Evolutionary conservation across 2,888 invertebrate species (phyloP), one percentile per base, ranked within the genome.

Genomic region (Encarsia formosa): DNA sequence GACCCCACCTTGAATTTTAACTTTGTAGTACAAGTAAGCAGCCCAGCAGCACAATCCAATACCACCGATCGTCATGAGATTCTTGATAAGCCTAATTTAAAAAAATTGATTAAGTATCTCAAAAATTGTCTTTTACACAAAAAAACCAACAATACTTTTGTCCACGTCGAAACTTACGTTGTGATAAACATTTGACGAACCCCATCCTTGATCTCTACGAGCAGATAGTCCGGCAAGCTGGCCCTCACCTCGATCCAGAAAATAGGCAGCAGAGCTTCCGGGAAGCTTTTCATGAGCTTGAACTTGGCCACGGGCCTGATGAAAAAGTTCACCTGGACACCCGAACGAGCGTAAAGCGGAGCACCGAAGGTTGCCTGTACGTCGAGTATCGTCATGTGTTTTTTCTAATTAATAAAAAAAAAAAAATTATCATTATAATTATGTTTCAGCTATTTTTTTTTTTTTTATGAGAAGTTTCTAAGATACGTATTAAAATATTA

Each of bases 351-450:
- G 5, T 77, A 78, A 63, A 90, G 73, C 0, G 89, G 88, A 0
- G 87, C 83, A 0, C 89, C 90, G 0, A 83, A 81, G 61, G 83
- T 88, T 67, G 87, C 82, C 71, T 93, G 92, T 69, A 92, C 86
- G 63, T 89, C 84, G 56, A 92, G 80, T 39, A 73, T 78, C 3
- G 91, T 85, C 43, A 81, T 84, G 69, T 93, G 93, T 46, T 85
- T 79, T 45, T 84, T n/a, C n/a, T n/a, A n/a, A n/a, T n/a, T n/a
- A n/a, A n/a, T n/a, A n/a, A n/a, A n/a, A n/a, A n/a, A n/a, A n/a
- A n/a, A n/a, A n/a, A n/a, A n/a, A n/a, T n/a, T n/a, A n/a, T n/a
- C n/a, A n/a, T n/a, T n/a, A n/a, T n/a, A n/a, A n/a, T n/a, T n/a
- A n/a, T n/a, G n/a, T n/a, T n/a, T n/a, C n/a, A n/a, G n/a, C n/a